These are phyloP conservation scores for Hypsibius dujardini DNA, from an alignment of 1,140 invertebrate species.

Conservation along the genomic window DNA sequence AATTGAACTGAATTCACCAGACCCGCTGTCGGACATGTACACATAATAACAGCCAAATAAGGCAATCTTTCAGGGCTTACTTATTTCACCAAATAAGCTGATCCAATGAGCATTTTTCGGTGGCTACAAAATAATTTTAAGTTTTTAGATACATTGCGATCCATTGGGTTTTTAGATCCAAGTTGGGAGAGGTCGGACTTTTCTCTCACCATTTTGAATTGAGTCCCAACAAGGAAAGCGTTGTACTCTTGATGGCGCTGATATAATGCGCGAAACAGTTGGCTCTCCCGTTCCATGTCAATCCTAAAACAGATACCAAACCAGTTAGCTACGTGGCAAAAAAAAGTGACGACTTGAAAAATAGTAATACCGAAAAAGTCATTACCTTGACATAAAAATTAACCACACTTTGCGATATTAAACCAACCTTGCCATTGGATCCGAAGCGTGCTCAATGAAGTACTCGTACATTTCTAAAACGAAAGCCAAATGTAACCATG, in stretches of 20 bases:
- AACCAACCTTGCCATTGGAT: not conserved
- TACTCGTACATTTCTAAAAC: not conserved
- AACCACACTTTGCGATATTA: no score
- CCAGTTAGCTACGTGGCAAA: not conserved
- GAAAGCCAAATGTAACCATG: not conserved
- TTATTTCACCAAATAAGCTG: no score
- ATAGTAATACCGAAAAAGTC: not conserved
- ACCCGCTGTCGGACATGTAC: no score
- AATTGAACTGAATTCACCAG: no score
- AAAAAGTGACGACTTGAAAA: not conserved
- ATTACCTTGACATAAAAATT: no score
- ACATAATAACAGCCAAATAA: no score
- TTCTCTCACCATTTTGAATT: not conserved
- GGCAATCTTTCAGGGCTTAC: no score
- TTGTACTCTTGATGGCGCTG: not conserved
- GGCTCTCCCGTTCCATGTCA: not conserved
- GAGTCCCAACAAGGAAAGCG: not conserved
- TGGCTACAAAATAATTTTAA: no score
- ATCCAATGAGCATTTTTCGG: no score
- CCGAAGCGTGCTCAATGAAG: not conserved
- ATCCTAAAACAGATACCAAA: not conserved
- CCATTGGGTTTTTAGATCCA: no score
- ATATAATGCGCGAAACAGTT: not conserved
- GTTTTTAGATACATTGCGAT: no score
- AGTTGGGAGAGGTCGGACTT: no score